A percentile compares a stretch with the other conserved stretches of the same genome.
Conservation (phyloP, 53 echinoderm and acorn worm species). For the Henricia sp. region DNA sequence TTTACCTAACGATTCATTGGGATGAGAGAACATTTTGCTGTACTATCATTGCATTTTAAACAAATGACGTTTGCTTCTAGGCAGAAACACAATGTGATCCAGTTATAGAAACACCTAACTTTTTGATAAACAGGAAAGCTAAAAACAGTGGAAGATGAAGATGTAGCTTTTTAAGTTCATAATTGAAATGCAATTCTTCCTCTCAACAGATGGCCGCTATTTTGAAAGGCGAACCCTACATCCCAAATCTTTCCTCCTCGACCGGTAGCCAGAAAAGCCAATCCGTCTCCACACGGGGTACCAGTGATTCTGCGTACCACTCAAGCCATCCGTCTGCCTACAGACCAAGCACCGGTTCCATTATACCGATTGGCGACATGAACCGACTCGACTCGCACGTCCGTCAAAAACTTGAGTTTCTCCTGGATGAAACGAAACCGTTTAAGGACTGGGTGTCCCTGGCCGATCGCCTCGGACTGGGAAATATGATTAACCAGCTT, state of each 20-base stretch:
- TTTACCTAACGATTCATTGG: too few species aligned
- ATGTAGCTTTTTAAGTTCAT: too few species aligned
- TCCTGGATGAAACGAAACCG: slow-evolving; percentile 73
- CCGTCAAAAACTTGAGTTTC: slow-evolving; percentile 56
- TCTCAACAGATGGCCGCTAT: slow-evolving; percentile 31
- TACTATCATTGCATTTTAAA: too few species aligned
- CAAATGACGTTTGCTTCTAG: too few species aligned
- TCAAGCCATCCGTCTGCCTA: neutral
- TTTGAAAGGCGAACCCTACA: slow-evolving; percentile 48
- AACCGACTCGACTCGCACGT: slow-evolving; percentile 58
- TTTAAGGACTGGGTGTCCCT: slow-evolving; percentile 79
- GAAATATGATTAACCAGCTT: slow-evolving; percentile 86
- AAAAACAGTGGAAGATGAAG: too few species aligned
- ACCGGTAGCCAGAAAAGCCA: neutral
- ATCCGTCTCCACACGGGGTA: neutral
- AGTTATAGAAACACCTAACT: too few species aligned
- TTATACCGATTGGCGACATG: slow-evolving; percentile 66
- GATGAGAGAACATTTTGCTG: too few species aligned
- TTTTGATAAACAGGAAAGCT: too few species aligned
- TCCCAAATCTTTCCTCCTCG: neutral
- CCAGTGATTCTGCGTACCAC: neutral
- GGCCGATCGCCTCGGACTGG: slow-evolving; percentile 81
- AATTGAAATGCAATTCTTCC: too few species aligned
- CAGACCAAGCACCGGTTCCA: neutral
- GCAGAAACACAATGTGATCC: too few species aligned